Conservation (phyloP, 2,113 vertebrate species). For the Carollia perspicillata region DNA sequence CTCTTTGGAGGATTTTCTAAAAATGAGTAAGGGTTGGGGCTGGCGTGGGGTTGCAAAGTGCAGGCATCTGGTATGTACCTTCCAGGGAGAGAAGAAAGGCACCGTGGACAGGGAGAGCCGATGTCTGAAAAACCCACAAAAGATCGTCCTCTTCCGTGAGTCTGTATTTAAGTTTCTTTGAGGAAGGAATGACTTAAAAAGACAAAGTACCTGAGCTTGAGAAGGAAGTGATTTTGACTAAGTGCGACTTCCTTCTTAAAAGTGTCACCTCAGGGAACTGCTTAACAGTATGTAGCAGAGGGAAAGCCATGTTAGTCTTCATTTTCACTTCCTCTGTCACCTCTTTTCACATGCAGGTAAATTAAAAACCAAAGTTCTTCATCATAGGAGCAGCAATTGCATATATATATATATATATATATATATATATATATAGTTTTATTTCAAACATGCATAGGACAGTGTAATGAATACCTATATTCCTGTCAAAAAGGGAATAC, state of each 20-base stretch:
- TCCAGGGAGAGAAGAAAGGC: neutral
- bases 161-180: neutral
- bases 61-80: neutral
- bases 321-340: neutral
- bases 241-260: neutral
- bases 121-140: neutral
- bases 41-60: neutral
- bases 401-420: neutral
- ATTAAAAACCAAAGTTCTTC: neutral
- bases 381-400: neutral
- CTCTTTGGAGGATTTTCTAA: neutral
- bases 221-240: constrained; percentile 39
- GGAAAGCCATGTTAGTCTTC: neutral
- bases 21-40: too few species aligned
- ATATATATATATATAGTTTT: neutral
- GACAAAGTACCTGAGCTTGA: neutral
- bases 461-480: neutral
- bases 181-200: neutral
- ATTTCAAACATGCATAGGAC: neutral
- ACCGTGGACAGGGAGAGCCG: neutral
- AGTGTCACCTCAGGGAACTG: neutral
- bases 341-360: neutral
- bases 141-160: neutral
- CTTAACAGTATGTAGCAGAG: neutral
- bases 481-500: neutral